These are phyloP conservation scores for Aldrovandia affinis DNA, from an alignment of 2,797 vertebrate genomes.

Conservation along the genomic window DNA sequence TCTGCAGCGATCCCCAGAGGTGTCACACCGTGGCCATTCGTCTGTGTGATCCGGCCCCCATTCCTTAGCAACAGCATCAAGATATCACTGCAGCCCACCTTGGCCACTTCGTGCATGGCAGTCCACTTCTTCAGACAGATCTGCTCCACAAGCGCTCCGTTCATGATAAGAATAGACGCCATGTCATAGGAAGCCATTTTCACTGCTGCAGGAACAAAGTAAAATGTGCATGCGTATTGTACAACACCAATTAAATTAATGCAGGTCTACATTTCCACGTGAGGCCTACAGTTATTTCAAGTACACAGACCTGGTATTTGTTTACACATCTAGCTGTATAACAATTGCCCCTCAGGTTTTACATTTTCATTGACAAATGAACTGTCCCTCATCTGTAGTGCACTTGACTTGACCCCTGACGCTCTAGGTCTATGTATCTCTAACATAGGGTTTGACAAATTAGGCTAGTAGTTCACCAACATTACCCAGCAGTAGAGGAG, in stretches of 20 bases:
- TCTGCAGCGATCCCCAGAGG: slow-evolving; percentile 82
- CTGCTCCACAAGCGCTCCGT: slow-evolving; percentile 79
- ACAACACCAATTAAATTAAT: neutral
- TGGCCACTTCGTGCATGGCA: slow-evolving; percentile 85
- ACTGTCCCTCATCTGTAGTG: too few species aligned
- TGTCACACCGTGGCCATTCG: slow-evolving; percentile 77
- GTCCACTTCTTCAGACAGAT: slow-evolving; percentile 80
- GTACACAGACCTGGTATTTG: neutral
- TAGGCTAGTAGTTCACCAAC: neutral
- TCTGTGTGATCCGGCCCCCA: slow-evolving; percentile 74
- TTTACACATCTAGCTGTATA: too few species aligned
- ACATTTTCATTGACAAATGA: neutral
- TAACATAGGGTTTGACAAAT: too few species aligned
- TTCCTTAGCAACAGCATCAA: slow-evolving; percentile 78
- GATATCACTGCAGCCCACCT: slow-evolving; percentile 76
- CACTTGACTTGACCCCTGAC: too few species aligned
- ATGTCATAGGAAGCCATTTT: slow-evolving; percentile 75
- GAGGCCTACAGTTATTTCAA: neutral
- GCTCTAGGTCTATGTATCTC: too few species aligned
- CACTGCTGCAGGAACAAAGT: slow-evolving; percentile 66
- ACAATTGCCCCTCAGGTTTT: too few species aligned
- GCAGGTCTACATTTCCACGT: neutral
- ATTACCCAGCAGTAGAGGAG: slow-evolving; percentile 83
- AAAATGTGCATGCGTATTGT: neutral
- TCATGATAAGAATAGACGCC: slow-evolving; percentile 70